A percentile compares a stretch with the other conserved stretches of the same genome.
Evolutionary conservation across 2,797 vertebrate genomes (phyloP).

Genomic region (Lophius americanus): DNA sequence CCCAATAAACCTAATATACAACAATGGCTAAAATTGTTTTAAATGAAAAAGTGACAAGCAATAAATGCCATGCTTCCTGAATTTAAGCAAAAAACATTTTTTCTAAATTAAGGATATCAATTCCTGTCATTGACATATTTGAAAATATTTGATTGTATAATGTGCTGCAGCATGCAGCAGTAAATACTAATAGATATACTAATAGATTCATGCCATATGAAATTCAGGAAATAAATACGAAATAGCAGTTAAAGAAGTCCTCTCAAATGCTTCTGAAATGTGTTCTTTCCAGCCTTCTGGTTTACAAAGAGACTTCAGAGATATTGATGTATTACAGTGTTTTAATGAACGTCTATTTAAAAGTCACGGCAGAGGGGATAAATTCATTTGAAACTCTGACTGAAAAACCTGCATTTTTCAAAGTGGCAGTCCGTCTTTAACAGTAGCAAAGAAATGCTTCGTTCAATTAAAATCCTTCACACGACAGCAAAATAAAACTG

Average conservation of each 20-base stretch:
- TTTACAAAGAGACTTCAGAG: conserved; percentile 34
- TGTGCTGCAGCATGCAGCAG: neutral
- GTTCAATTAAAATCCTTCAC: conserved; percentile 74
- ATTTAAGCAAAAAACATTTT: conserved; percentile 21
- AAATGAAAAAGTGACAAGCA: neutral
- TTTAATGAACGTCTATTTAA: conserved; percentile 64
- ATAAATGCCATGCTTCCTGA: neutral
- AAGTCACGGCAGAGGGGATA: conserved; percentile 50
- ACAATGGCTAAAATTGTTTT: too few relatives aligned
- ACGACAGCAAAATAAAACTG: conserved; percentile 67
- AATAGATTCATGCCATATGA: too few relatives aligned
- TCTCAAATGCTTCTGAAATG: conserved; percentile 3
- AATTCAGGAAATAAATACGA: too few relatives aligned
- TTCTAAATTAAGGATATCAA: conserved; percentile 18
- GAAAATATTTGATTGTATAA: neutral
- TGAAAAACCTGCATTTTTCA: conserved; percentile 21
- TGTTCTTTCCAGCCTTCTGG: conserved; percentile 4
- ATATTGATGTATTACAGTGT: conserved; percentile 49
- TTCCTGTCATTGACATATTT: conserved; percentile 11
- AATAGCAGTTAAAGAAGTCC: neutral
- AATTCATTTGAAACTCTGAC: neutral
- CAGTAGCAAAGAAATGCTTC: conserved; percentile 65
- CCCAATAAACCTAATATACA: too few relatives aligned
- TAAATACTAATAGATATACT: too few relatives aligned
- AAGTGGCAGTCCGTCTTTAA: conserved; percentile 71